Conservation (phyloP, 2,888 invertebrate species). For the Agriotes lineatus region DNA sequence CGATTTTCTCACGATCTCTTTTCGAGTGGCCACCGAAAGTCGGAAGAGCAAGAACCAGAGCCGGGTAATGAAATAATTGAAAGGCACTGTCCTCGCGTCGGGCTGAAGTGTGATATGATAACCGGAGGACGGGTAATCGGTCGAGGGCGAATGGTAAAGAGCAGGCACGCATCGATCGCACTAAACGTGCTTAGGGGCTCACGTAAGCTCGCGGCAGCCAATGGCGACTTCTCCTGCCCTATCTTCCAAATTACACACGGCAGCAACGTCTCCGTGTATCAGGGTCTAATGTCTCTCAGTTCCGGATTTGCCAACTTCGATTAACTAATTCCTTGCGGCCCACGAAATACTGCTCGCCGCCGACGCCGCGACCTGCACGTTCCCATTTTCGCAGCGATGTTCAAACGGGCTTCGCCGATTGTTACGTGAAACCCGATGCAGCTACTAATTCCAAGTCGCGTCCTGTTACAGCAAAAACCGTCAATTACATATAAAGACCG, state of each 20-base stretch:
- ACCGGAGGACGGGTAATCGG: constrained; percentile 37
- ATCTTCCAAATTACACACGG: constrained; percentile 46
- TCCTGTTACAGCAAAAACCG: no score
- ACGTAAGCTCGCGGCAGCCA: constrained; percentile 44
- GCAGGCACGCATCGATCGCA: constrained; percentile 43
- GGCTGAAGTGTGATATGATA: constrained; percentile 39
- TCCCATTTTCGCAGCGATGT: no score
- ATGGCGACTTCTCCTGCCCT: constrained; percentile 43
- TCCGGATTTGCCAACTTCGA: constrained; percentile 41
- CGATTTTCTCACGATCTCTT: no score
- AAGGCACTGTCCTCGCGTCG: neutral
- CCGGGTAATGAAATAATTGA: constrained; percentile 15
- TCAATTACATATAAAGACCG: no score
- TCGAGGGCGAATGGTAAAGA: constrained; percentile 40
- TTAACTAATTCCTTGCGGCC: constrained; percentile 33
- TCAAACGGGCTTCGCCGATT: no score
- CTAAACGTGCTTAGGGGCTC: constrained; percentile 44
- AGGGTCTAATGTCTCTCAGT: constrained; percentile 35
- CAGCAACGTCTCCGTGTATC: constrained; percentile 39
- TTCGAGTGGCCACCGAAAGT: no score
- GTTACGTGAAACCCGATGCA: no score
- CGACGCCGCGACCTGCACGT: neutral
- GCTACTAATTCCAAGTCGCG: no score
- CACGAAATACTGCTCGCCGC: constrained; percentile 29
- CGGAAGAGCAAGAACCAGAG: neutral